Percentiles rank a stretch among this genome's conserved stretches.
These are phyloP conservation scores for Tolmerus cingulatus DNA, from an alignment of 2,888 invertebrate species.

Conservation along the genomic window DNA sequence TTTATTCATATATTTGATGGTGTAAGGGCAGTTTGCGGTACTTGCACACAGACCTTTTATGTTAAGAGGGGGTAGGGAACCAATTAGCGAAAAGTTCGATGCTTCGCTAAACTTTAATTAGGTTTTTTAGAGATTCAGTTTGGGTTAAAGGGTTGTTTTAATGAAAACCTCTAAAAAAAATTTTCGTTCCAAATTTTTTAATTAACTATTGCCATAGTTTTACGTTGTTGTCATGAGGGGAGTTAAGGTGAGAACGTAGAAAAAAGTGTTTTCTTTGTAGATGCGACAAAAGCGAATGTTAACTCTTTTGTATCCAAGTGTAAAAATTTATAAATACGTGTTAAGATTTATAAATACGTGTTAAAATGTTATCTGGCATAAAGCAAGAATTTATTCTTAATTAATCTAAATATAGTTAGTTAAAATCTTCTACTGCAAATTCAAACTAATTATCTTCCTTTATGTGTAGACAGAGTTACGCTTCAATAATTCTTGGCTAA, in stretches of 20 bases:
- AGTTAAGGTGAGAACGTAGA: background rate
- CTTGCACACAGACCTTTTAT: background rate
- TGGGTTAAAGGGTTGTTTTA: background rate
- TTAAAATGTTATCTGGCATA: no score
- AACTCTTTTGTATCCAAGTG: no score
- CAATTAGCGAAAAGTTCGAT: background rate
- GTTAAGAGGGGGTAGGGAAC: background rate
- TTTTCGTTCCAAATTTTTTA: background rate
- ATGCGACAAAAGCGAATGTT: background rate
- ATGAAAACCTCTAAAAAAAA: background rate
- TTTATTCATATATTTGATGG: background rate
- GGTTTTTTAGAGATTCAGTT: background rate
- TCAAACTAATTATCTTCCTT: background rate
- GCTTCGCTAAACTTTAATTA: background rate
- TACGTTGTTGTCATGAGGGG: background rate
- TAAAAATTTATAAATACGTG: no score
- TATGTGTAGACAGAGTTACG: no score
- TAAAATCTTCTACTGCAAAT: background rate
- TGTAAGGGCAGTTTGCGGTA: background rate
- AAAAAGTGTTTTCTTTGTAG: background rate
- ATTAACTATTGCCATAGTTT: background rate
- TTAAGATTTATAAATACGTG: no score
- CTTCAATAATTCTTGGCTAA: background rate
- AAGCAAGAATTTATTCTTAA: background rate
- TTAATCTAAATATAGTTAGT: background rate